Evolutionary conservation across 2,888 invertebrate species (phyloP), one percentile per base, ranked within the genome.

Genomic region (Xylocampa areola): DNA sequence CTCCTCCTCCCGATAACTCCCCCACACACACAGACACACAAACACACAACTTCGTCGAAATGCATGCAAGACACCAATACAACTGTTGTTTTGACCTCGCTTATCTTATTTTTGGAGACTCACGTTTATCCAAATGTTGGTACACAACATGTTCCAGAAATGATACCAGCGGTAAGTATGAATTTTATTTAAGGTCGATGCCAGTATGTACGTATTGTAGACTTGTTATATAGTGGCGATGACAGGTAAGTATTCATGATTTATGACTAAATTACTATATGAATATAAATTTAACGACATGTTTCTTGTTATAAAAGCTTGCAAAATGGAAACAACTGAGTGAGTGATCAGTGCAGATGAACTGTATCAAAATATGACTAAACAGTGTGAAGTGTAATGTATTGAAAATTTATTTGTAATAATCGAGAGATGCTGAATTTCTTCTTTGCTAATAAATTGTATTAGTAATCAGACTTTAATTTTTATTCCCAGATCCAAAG

Each of bases 1-100:
- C 61, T 96, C 96, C 87, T 96, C 96, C 86, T 96, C 96, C 74
- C 95, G 96, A 91, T 96, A 92, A 80, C 59, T 62, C 66, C 70
- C 40, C 51, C 48, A 67, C 64, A 65, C 64, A 64, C 43, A 57
- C 44, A 65, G 25, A 68, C 53, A 64, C 58, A 49, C 61, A 40
- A 48, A 60, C 41, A 53, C 67, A 49, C 49, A n/a, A n/a, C 60
- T 48, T 49, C 48, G 54, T 53, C 60, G 44, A 58, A 41, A 55
- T 57, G 68, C 67, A 66, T 68, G 57, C 68, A 49, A 53, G 44
- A 54, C 72, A 70, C 23, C 19, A 16, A 63, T 47, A 55, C 44
- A 54, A 43, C 41, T 35, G 14, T 37, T 33, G 17, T 37, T 55
- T 60, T 36, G 45, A 60, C 59, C 47, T 54, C n/a, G n/a, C 57